Conservation (phyloP, 2,888 invertebrate species). For the Eudemis profundana region DNA sequence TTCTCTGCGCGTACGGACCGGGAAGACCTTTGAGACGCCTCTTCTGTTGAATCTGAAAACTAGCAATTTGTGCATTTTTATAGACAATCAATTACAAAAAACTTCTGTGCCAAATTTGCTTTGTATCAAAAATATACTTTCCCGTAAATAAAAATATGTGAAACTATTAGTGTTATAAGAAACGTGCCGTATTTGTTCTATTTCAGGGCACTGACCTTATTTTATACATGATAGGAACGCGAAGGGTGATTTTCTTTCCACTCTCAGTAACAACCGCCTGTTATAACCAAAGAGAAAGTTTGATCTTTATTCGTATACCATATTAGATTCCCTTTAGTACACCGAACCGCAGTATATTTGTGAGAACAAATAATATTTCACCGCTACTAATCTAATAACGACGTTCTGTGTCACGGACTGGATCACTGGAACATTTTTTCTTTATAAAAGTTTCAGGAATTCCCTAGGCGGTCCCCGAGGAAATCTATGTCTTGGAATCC, state of each 20-base stretch:
- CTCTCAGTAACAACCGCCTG: background rate
- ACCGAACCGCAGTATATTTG: background rate
- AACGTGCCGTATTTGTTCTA: too few relatives aligned
- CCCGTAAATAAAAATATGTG: too few relatives aligned
- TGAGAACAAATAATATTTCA: constrained; percentile 36
- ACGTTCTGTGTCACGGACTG: constrained; percentile 38
- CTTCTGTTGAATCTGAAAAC: too few relatives aligned
- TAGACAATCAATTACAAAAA: too few relatives aligned
- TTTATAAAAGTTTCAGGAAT: constrained; percentile 41
- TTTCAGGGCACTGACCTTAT: too few relatives aligned
- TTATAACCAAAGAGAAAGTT: background rate
- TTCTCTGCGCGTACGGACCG: too few relatives aligned
- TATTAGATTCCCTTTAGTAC: background rate
- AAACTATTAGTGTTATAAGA: too few relatives aligned
- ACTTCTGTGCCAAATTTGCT: too few relatives aligned
- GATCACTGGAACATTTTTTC: constrained; percentile 31
- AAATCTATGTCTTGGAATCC: constrained; percentile 44
- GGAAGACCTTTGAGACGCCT: too few relatives aligned
- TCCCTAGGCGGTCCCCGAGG: constrained; percentile 40
- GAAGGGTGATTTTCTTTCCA: background rate
- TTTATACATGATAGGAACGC: background rate
- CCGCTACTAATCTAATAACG: constrained; percentile 38
- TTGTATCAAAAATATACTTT: too few relatives aligned
- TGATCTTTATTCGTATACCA: background rate
- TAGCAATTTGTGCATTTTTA: too few relatives aligned